Conservation (phyloP, 2,888 invertebrate genomes). For the Blastobasis adustella region DNA sequence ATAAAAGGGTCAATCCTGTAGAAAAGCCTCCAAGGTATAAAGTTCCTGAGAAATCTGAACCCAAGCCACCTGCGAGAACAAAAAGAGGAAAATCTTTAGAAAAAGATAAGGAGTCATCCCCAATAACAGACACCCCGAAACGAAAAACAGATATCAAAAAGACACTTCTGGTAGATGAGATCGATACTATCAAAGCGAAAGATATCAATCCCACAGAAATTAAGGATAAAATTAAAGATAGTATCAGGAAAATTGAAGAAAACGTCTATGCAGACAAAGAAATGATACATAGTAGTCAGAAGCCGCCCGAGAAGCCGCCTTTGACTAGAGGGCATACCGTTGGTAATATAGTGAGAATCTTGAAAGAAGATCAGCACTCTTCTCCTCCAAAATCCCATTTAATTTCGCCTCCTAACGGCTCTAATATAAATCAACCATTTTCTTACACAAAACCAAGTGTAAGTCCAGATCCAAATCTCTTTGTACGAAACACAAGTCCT, state of each 20-base stretch:
- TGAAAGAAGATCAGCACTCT: conserved; percentile 81
- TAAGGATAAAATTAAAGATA: conserved; percentile 68
- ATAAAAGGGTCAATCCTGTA: conserved; percentile 62
- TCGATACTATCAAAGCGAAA: conserved; percentile 45
- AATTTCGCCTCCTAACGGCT: conserved; percentile 76
- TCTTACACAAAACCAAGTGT: conserved; percentile 82
- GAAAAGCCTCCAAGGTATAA: conserved; percentile 63
- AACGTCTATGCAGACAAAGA: conserved; percentile 68
- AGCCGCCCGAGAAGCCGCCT: conserved; percentile 80
- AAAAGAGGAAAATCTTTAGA: conserved; percentile 56
- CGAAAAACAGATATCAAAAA: conserved; percentile 54
- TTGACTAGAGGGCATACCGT: conserved; percentile 83
- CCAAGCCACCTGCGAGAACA: conserved; percentile 49
- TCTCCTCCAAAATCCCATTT: conserved; percentile 79
- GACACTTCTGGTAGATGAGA: conserved; percentile 52
- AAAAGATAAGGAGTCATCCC: conserved; percentile 47
- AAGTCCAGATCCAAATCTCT: conserved; percentile 64
- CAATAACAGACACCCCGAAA: conserved; percentile 59
- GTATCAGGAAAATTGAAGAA: conserved; percentile 65
- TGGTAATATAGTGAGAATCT: conserved; percentile 83
- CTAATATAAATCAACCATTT: conserved; percentile 86
- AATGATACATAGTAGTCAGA: conserved; percentile 84
- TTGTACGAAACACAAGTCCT: conserved; percentile 60
- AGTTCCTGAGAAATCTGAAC: conserved; percentile 55
- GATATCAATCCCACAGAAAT: conserved; percentile 41